phyloP scores from a whole-genome alignment of 2,888 invertebrate species.

The Dicranocentrus wangi region DNA sequence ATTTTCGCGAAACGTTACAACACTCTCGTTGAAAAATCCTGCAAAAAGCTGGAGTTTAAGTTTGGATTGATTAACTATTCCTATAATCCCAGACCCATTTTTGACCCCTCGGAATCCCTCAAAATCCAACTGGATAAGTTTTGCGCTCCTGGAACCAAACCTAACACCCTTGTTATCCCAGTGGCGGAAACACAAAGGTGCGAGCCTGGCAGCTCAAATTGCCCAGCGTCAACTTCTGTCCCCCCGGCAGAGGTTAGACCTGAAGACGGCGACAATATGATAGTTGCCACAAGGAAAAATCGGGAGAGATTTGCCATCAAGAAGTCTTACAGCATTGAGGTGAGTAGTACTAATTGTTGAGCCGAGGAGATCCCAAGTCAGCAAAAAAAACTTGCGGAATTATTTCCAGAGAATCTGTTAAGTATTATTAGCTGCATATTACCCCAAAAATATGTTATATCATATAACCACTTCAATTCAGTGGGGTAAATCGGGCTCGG shows the following conservation, averaged over 20 bases:
- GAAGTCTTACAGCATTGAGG: slow-evolving; percentile 98
- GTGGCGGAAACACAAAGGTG: not conserved
- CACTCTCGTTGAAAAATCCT: not conserved
- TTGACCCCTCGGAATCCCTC: slow-evolving; percentile 65
- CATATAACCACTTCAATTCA: too few species aligned
- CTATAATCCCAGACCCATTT: slow-evolving; percentile 70
- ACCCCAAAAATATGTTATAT: too few species aligned
- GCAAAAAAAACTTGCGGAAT: too few species aligned
- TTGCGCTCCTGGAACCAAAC: slow-evolving; percentile 17
- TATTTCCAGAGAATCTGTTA: too few species aligned
- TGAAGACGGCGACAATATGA: slow-evolving; percentile 77
- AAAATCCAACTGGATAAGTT: slow-evolving; percentile 54
- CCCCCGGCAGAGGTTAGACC: not conserved
- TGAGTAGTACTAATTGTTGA: too few species aligned
- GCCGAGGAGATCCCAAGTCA: too few species aligned
- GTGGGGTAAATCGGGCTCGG: too few species aligned
- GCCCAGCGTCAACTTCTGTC: slow-evolving; percentile 6
- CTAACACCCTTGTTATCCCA: not conserved
- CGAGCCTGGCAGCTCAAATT: not conserved
- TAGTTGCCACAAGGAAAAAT: slow-evolving; percentile 93
- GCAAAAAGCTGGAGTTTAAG: slow-evolving; percentile 72
- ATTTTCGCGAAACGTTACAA: too few species aligned
- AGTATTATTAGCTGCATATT: too few species aligned
- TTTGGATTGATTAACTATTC: slow-evolving; percentile 72
- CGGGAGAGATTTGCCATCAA: slow-evolving; percentile 97